Base-by-base conservation (phyloP, 1,140 invertebrate species). In the Probaryconus sp. region DNA sequence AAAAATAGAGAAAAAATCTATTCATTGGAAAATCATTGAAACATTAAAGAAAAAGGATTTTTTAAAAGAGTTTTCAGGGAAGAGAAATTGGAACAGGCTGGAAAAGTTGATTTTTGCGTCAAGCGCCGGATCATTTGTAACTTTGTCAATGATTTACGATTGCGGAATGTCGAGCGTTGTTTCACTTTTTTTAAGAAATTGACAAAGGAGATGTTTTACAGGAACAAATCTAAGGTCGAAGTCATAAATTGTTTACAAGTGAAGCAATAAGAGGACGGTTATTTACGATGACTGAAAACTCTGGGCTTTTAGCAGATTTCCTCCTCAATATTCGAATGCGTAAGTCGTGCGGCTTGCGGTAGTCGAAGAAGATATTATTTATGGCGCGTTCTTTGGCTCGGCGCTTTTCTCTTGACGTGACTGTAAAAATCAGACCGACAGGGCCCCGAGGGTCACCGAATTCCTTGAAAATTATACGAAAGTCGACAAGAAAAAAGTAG, bases 221-320 rank as follows among this genome's bases (percentile, higher is more conserved):
- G 33, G 14, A 56, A 50, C 53, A 51, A 68, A 58, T 58, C 37
- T 68, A 68, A 42, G 64, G 43, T 43, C 45, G 11, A 14, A 50
- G 51, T 24, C 64, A 43, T 68, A 68, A 58, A 68, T 68, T 58
- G 53, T 40, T 58, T 43, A 26, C 43, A 47, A 56, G 35, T 18
- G 21, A 35, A 6, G 45, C 14, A 24, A 42, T 24, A 35, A 31
- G 63, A 14, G 13, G n/a, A 9, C 11, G 13, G 20, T 51, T 58
- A 68, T 68, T 58, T 68, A 68, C 53, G 64, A 58, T 28, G 11
- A 3, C 7, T 4, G 51, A 48, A 14, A 17, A 33, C 16, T 43
- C 38, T 2, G 11, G n/a, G 1, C 10, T 7, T 48, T 33, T 30
- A n/a, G 48, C 24, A 30, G 31, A 56, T 67, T 38, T 31, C 5